Evolutionary conservation across 2,888 invertebrate genomes (phyloP), one percentile per base, ranked within the genome.

Genomic region (Yponomeuta cagnagella): DNA sequence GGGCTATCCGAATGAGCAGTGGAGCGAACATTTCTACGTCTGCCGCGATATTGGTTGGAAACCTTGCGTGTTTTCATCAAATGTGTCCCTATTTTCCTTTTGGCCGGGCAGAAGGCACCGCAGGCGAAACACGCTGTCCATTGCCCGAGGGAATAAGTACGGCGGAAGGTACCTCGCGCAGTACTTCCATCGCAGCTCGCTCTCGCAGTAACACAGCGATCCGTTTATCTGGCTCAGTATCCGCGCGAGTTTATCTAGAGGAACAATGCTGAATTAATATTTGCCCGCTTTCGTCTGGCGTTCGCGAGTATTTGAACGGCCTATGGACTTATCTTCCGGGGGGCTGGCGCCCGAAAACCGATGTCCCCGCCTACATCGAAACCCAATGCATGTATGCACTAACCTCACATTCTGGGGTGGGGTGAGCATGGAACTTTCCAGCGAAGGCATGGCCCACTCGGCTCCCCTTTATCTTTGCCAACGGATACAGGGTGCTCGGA

Each of bases 1-100:
- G 9, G 9, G 9, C 43, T 43, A 43, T 43, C 43, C 3, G 43
- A 43, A 43, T 43, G 43, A 43, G 43, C 43, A 43, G 43, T 43
- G 43, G 9, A 43, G 43, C 43, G 69, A 72, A 85, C 87, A 87
- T 84, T 86, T 90, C 80, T 90, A 90, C 78, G 89, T 80, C 82
- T 87, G 87, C 87, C 75, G 74, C 81, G 77, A 83, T 86, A 89
- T 87, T 87, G 78, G 77, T 77, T 73, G 76, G 91, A 90, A 91
- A 91, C 92, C 91, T 90, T 85, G 84, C 73, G 89, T 89, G 83
- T 90, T 90, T 82, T 90, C 90, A 90, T 91, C 86, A 85, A 87
- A 90, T 78, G 73, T 79, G 74, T 83, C 77, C 76, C 74, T 81
- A 78, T 84, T 85, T 71, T 78, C 77, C 73, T 48, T 48, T 68